These are phyloP conservation scores for Stichopus chloronotus DNA, from an alignment of 35 echinoderm and acorn worm genomes.

Conservation along the genomic window DNA sequence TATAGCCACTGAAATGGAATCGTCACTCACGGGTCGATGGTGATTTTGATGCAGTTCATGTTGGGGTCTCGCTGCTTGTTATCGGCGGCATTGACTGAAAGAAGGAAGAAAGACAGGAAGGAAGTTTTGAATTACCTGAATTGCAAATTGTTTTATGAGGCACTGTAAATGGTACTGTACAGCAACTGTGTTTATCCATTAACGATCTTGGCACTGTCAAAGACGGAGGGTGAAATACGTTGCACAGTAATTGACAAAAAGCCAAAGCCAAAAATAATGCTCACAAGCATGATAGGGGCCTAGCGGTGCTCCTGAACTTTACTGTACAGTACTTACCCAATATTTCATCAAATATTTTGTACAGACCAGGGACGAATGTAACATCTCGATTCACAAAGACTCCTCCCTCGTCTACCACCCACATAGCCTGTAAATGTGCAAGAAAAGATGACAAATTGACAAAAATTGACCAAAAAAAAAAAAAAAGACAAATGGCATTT, in stretches of 20 bases:
- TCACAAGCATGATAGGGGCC: too few relatives aligned
- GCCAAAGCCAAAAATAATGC: too few relatives aligned
- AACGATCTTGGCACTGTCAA: too few relatives aligned
- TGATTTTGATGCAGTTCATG: conserved; percentile 96
- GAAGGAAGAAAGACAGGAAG: background rate
- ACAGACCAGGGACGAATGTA: conserved; percentile 92
- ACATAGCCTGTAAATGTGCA: conserved; percentile 77
- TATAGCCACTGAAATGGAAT: too few relatives aligned
- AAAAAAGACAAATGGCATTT: background rate
- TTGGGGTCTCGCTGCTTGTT: conserved; percentile 96
- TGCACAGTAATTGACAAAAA: too few relatives aligned
- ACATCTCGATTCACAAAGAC: conserved; percentile 81
- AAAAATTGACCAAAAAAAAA: too few relatives aligned
- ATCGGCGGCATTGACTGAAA: conserved; percentile 94
- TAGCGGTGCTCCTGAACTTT: too few relatives aligned
- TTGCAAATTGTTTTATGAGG: too few relatives aligned
- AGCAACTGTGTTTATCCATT: too few relatives aligned
- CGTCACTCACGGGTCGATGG: conserved; percentile 94
- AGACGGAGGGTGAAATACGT: too few relatives aligned
- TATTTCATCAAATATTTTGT: conserved; percentile 99
- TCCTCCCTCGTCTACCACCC: conserved; percentile 87
- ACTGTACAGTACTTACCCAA: conserved; percentile 66
- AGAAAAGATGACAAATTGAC: background rate
- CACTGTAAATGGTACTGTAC: too few relatives aligned
- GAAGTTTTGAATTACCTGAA: background rate